Percentiles rank a stretch among this genome's conserved stretches.
phyloP scores from a whole-genome alignment of 2,113 vertebrate species.

The Vulpes ferrilata region DNA sequence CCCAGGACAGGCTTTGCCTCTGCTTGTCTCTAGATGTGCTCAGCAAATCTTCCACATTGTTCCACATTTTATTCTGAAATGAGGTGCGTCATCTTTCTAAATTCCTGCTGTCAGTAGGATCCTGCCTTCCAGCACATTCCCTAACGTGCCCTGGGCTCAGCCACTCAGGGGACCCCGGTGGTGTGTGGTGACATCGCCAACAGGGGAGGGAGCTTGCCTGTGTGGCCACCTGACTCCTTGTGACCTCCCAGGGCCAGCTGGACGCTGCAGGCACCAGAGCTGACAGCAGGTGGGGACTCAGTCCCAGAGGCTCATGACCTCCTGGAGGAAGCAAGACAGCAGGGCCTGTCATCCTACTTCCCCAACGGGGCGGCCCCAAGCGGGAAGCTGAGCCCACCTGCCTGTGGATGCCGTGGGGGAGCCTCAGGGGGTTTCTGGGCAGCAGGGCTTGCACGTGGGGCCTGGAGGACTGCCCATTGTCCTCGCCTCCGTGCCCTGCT shows the following conservation, averaged over 20 bases:
- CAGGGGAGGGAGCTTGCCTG: neutral
- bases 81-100: neutral
- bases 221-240: neutral
- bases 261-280: neutral
- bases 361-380: neutral
- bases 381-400: neutral
- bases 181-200: rapidly evolving
- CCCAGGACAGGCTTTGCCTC: neutral
- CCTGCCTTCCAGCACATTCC: neutral
- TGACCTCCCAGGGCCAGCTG: neutral
- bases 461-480: neutral
- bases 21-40: too few relatives aligned
- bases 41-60: neutral
- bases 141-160: too few relatives aligned
- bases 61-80: neutral
- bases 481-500: neutral
- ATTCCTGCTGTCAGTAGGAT: too few relatives aligned
- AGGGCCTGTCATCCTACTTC: neutral
- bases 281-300: neutral
- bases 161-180: too few relatives aligned
- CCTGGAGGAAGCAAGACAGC: neutral
- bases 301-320: neutral
- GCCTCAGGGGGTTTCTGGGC: neutral
- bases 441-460: neutral
- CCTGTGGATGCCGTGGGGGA: neutral